A percentile compares a stretch with the other conserved stretches of the same genome.
phyloP scores from a whole-genome alignment of 2,113 vertebrate genomes.

The Loxodonta africana region DNA sequence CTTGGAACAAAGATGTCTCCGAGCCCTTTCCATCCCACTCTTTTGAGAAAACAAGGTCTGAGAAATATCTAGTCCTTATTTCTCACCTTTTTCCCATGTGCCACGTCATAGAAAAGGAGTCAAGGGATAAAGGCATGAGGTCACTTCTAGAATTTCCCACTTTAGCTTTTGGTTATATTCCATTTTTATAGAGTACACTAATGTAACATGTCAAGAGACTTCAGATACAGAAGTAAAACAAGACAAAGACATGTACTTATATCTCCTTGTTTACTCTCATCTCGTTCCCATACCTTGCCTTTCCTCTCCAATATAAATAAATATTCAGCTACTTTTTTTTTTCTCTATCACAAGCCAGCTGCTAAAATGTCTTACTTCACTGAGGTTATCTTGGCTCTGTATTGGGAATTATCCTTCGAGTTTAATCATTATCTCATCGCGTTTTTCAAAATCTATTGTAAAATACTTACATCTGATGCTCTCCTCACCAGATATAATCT shows the following conservation, averaged over 20 bases:
- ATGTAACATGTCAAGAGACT: background rate
- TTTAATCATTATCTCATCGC: background rate
- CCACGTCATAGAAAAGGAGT: background rate
- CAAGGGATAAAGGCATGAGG: background rate
- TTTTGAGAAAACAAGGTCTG: background rate
- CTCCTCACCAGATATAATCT: background rate
- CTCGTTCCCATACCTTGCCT: no score
- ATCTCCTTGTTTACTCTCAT: background rate
- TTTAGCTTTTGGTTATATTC: background rate
- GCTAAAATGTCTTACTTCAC: background rate
- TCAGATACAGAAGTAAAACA: background rate
- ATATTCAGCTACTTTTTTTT: background rate
- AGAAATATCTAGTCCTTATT: background rate
- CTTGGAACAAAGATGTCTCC: background rate
- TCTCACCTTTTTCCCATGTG: background rate
- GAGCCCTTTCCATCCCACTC: background rate
- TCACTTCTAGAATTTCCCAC: background rate
- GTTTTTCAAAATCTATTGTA: background rate
- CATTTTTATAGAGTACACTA: background rate
- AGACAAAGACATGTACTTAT: background rate
- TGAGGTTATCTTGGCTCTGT: background rate
- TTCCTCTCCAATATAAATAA: background rate
- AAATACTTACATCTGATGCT: background rate
- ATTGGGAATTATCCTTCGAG: background rate
- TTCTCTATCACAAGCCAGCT: background rate